Percentiles rank a stretch among this genome's conserved stretches.
These are phyloP conservation scores for Macquaria australasica DNA, from an alignment of 2,113 vertebrate species.

Conservation along the genomic window DNA sequence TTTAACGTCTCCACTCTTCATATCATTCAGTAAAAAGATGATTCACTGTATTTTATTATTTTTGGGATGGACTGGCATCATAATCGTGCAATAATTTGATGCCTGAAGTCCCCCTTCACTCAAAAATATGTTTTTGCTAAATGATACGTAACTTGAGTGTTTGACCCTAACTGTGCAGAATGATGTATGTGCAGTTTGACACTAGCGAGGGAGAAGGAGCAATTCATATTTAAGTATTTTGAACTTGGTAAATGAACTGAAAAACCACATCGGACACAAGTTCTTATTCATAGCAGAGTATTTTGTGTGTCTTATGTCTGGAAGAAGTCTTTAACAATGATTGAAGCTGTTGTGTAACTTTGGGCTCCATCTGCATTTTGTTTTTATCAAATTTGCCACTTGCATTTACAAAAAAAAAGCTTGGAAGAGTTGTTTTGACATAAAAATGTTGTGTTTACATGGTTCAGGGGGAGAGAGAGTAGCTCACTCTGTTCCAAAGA, in stretches of 20 bases:
- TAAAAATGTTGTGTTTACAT: not conserved
- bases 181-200: too few relatives aligned
- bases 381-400: not conserved
- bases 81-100: too few relatives aligned
- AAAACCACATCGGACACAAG: not conserved
- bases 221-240: not conserved
- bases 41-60: not conserved
- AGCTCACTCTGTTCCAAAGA: too few relatives aligned
- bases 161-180: not conserved
- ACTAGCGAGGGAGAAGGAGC: not conserved
- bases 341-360: not conserved
- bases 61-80: not conserved
- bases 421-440: not conserved
- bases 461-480: not conserved
- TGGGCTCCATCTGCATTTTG: not conserved
- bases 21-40: not conserved
- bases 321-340: not conserved
- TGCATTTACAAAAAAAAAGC: not conserved
- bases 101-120: too few relatives aligned
- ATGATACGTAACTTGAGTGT: not conserved
- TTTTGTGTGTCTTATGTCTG: not conserved
- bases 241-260: not conserved
- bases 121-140: not conserved
- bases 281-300: not conserved
- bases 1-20: too few relatives aligned